Base-by-base conservation (phyloP, 2,888 invertebrate genomes). In the Andrena praecox region DNA sequence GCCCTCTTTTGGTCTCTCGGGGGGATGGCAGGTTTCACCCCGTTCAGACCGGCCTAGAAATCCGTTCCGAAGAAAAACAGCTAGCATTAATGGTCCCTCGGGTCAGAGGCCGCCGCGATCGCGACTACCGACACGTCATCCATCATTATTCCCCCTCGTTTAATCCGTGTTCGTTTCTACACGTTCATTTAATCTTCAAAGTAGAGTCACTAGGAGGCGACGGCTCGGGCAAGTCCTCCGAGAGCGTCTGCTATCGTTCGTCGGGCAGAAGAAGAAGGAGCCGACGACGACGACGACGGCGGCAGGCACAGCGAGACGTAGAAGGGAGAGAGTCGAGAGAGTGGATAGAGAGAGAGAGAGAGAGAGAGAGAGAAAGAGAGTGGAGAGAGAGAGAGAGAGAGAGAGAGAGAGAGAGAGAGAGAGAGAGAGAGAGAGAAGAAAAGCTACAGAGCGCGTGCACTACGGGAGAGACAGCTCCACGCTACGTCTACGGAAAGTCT, bases 1-100 rank as follows among this genome's bases (percentile, higher is more conserved):
- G 97, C 95, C 93, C 96, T 93, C 93, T 96, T 96, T 85, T 96
- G 96, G 94, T 96, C 96, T 88, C 96, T 95, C 56, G 96, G 96
- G 60, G 96, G 95, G 84, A 96, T 96, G 87, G 95, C 95, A 52
- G 96, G 96, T 91, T 95, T 95, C 85, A 93, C 92, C 79, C 93
- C 94, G 86, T 94, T 94, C 84, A 93, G 89, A 86, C 92, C 93
- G 85, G 92, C 89, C 94, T 94, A 91, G 78, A 78, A 93, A 93
- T 91, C 62, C 87, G 79, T 87, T 84, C 79, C 77, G 80, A 82
- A 82, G 68, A 72, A 77, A 68, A 82, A 72, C 70, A 77, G 73
- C 82, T 88, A 80, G 89, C 71, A 82, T 88, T 87, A 88, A 87
- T 80, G 62, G 68, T 73, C 54, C 85, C 77, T 50, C 42, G 16